Evolutionary conservation across 1,140 invertebrate genomes (phyloP), one percentile per base, ranked within the genome.

Genomic region (Campoletis sonorensis): DNA sequence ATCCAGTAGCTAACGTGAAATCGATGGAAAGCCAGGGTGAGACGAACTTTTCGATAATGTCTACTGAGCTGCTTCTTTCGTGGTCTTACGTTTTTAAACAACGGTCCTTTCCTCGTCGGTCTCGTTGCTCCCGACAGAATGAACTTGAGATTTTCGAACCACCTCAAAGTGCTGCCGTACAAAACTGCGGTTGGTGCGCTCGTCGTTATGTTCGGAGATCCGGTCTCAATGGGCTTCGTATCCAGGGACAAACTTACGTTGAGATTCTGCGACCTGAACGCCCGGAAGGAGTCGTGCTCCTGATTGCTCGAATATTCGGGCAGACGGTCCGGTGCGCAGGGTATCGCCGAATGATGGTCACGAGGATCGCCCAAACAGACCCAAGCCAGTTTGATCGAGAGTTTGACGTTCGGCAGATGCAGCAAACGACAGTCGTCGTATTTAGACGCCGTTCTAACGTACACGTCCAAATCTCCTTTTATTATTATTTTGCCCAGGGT

Each of bases 1-100:
- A 99, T 98, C 98, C 98, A 99, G 92, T 99, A 99, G 87, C 96
- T 97, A 15, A 99, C 96, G 91, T 98, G 96, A 86, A 99, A 97
- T 82, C 96, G 95, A 88, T 98, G 98, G 54, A 99, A 93, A 0
- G 95, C 96, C 45, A 99, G 93, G 0, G 96, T 96, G 0, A 99
- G 91, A 86, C 97, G 95, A 64, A 98, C 94, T 84, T 96, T 97
- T 79, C 96, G 95, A 87, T 99, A 99, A 91, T 99, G 98, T 13
- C 98, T 92, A 82, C 97, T 98, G 0, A 99, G 93, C 83, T 98
- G 97, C 80, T 96, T 95, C 89, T 98, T 99, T 33, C 96, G 93
- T 2, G 96, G 96, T 16, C 96, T 93, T 18, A 95, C 94, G 89
- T 97, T 98, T 54, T 95, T 94, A 91, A 99, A 99, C 3, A 99